phyloP scores from a whole-genome alignment of 1,140 invertebrate genomes.

The Eciton burchellii region DNA sequence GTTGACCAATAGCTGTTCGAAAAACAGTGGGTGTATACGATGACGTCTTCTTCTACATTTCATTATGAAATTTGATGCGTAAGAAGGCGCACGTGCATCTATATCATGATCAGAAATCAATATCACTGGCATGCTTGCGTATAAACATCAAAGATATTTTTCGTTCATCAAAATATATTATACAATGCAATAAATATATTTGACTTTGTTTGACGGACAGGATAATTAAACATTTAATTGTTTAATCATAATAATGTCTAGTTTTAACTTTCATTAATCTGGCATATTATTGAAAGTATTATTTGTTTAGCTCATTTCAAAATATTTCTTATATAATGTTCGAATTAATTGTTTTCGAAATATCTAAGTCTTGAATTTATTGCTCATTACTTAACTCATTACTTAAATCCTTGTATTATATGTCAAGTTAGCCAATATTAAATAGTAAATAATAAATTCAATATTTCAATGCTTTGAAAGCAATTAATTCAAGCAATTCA shows the following conservation, averaged over 20 bases:
- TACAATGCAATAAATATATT: background rate
- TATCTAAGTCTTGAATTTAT: no score
- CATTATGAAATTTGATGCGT: constrained; percentile 46
- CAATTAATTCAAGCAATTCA: background rate
- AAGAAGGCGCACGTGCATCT: background rate
- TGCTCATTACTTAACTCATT: no score
- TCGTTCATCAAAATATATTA: background rate
- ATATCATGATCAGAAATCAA: background rate
- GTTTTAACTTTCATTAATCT: background rate
- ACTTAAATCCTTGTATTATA: no score
- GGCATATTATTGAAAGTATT: no score
- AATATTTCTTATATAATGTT: no score
- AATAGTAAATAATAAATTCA: no score
- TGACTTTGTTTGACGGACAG: background rate
- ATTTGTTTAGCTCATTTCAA: no score
- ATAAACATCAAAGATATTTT: background rate
- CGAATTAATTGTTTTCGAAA: no score
- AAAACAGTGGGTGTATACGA: constrained; percentile 18
- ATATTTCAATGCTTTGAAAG: no score
- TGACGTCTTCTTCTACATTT: constrained; percentile 34
- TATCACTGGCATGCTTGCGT: background rate
- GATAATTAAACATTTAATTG: background rate
- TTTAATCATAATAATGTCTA: background rate
- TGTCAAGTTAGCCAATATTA: no score
- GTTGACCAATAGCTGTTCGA: constrained; percentile 27